Evolutionary conservation across 2,888 invertebrate species (phyloP).

Genomic region (Terebella lapidaria): DNA sequence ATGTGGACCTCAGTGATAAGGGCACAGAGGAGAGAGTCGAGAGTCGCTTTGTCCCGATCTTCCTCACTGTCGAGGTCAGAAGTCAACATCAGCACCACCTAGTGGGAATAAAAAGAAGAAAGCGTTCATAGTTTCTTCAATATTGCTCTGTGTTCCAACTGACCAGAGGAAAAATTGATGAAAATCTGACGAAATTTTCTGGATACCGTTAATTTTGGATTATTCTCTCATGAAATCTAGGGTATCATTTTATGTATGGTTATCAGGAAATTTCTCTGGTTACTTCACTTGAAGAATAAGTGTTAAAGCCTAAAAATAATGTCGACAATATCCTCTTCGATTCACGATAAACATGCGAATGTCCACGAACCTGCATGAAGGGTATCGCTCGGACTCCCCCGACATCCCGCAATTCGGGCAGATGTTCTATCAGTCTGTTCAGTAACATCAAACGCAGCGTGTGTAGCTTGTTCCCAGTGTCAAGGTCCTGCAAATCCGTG

Average conservation of each 20-base stretch:
- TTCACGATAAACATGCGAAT: too few species aligned
- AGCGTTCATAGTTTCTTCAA: too few species aligned
- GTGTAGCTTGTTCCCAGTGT: slow-evolving; percentile 33
- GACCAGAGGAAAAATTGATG: too few species aligned
- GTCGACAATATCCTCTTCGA: too few species aligned
- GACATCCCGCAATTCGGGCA: slow-evolving; percentile 70
- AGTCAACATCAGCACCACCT: slow-evolving; percentile 82
- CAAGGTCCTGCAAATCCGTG: slow-evolving; percentile 9
- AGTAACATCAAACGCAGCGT: slow-evolving; percentile 54
- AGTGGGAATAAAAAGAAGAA: slow-evolving; percentile 4
- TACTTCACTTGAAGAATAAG: too few species aligned
- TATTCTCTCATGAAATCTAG: too few species aligned
- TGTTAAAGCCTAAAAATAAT: too few species aligned
- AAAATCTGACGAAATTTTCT: too few species aligned
- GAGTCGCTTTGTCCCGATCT: slow-evolving; percentile 72
- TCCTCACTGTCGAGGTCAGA: slow-evolving; percentile 82
- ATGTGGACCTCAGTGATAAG: slow-evolving; percentile 58
- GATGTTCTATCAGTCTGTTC: slow-evolving; percentile 62
- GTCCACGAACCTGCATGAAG: slow-evolving; percentile 86
- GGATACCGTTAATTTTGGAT: too few species aligned
- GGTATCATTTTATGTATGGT: too few species aligned
- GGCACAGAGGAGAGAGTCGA: slow-evolving; percentile 71
- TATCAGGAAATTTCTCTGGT: too few species aligned
- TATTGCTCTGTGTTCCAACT: too few species aligned
- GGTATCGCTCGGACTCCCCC: slow-evolving; percentile 85